Evolutionary conservation across 2,888 invertebrate species (phyloP).

Genomic region (Drosophila seclusa): DNA sequence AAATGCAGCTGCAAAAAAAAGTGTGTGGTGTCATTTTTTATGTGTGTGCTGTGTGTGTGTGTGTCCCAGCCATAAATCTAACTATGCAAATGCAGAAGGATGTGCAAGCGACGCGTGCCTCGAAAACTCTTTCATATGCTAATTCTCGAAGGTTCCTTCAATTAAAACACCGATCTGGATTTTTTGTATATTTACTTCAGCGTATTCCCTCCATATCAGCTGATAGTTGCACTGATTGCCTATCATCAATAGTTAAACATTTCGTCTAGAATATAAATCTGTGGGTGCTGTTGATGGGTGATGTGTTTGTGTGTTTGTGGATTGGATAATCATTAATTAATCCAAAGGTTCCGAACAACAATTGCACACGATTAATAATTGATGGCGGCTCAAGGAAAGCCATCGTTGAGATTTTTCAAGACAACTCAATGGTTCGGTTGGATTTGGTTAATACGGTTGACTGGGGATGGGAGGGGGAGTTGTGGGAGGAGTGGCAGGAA

Average conservation of each 20-base stretch:
- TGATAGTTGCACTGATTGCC: neutral
- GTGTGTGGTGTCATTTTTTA: constrained; percentile 56
- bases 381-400: constrained; percentile 36
- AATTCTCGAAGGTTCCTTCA: constrained; percentile 44
- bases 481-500: constrained; percentile 24
- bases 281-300: constrained; percentile 29
- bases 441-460: constrained; percentile 57
- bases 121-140: constrained; percentile 56
- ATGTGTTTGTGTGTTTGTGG: neutral
- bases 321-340: constrained; percentile 58
- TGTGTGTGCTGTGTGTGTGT: neutral
- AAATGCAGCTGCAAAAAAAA: constrained; percentile 67
- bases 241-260: neutral
- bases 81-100: constrained; percentile 50
- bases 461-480: constrained; percentile 7
- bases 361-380: constrained; percentile 70
- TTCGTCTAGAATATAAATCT: neutral
- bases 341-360: constrained; percentile 31
- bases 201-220: neutral
- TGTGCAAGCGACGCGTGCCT: constrained; percentile 54
- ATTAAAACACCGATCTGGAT: constrained; percentile 28
- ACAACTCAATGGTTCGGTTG: constrained; percentile 54
- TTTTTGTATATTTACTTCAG: constrained; percentile 7
- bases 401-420: constrained; percentile 44
- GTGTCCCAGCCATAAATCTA: constrained; percentile 33